Percentiles rank a stretch among this genome's conserved stretches.
phyloP scores from a whole-genome alignment of 2,888 invertebrate species.

The Anagyrus pseudococci region DNA sequence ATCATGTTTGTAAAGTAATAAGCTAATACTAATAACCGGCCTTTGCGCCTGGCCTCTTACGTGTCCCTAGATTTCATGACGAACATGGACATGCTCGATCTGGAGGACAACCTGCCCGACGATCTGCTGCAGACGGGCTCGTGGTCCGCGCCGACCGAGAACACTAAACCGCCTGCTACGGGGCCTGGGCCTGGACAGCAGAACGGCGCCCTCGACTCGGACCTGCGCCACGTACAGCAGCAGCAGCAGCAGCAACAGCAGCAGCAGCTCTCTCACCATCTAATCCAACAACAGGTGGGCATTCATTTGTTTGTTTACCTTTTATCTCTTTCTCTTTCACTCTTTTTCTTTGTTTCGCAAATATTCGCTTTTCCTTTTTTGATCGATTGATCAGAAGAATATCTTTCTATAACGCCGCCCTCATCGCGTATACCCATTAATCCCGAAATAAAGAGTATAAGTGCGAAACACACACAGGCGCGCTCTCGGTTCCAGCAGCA shows the following conservation, averaged over 20 bases:
- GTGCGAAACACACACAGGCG: too few relatives aligned
- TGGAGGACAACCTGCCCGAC: slow-evolving; percentile 92
- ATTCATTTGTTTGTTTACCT: not conserved
- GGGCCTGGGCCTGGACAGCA: slow-evolving; percentile 83
- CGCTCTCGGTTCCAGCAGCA: not conserved
- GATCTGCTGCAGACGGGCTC: slow-evolving; percentile 76
- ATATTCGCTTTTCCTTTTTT: not conserved
- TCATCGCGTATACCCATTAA: too few relatives aligned
- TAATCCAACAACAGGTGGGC: slow-evolving; percentile 51
- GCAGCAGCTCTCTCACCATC: slow-evolving; percentile 61
- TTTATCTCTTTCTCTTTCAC: not conserved
- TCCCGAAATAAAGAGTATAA: too few relatives aligned
- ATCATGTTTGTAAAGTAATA: too few relatives aligned
- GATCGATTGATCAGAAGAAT: too few relatives aligned
- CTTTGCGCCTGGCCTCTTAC: too few relatives aligned
- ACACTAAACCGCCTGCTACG: slow-evolving; percentile 81
- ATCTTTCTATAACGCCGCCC: too few relatives aligned
- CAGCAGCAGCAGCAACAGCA: slow-evolving; percentile 65
- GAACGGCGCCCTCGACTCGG: slow-evolving; percentile 76
- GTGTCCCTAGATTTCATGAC: slow-evolving; percentile 74
- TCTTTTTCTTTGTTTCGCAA: not conserved
- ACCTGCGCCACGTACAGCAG: slow-evolving; percentile 63
- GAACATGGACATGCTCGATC: slow-evolving; percentile 84
- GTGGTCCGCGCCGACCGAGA: slow-evolving; percentile 73
- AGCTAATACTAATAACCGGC: too few relatives aligned